Evolutionary conservation across 2,888 invertebrate species (phyloP).

Genomic region (Punctoribates punctum): DNA sequence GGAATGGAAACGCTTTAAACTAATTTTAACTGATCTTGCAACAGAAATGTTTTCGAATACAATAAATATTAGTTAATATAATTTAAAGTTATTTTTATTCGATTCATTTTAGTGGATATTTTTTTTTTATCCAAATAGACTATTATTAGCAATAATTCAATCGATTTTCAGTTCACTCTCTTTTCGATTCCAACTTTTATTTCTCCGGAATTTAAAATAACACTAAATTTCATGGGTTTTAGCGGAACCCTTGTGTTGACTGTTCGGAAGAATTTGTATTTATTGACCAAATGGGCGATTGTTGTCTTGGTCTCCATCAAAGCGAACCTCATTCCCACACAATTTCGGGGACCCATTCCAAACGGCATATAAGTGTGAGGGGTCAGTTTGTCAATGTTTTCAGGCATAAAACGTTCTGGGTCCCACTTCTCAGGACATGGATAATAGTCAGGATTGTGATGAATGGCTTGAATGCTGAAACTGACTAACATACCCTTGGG

Average conservation of each 20-base stretch:
- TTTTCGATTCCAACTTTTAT: slow-evolving; percentile 52
- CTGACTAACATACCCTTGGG: slow-evolving; percentile 43
- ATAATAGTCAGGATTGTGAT: slow-evolving; percentile 43
- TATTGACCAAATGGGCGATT: slow-evolving; percentile 41
- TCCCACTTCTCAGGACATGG: slow-evolving; percentile 44
- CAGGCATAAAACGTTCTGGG: slow-evolving; percentile 46
- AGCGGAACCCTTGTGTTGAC: background rate
- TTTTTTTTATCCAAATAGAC: no score
- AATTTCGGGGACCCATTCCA: slow-evolving; percentile 47
- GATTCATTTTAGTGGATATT: no score
- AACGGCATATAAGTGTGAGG: slow-evolving; percentile 46
- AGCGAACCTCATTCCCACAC: slow-evolving; percentile 48
- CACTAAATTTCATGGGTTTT: background rate
- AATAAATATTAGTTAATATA: no score
- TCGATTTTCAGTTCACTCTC: no score
- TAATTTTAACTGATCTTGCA: no score
- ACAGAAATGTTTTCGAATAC: no score
- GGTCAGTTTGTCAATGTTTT: slow-evolving; percentile 44
- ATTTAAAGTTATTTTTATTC: no score
- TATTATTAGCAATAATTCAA: no score
- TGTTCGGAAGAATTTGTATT: slow-evolving; percentile 41
- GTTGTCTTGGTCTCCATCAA: slow-evolving; percentile 46
- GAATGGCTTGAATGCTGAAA: slow-evolving; percentile 44
- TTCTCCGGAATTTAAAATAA: background rate
- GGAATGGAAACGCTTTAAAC: no score